Evolutionary conservation across 30 jellyfish, hydroid and myxozoan genomes (phyloP).

Genomic region (Haliclystus octoradiatus): DNA sequence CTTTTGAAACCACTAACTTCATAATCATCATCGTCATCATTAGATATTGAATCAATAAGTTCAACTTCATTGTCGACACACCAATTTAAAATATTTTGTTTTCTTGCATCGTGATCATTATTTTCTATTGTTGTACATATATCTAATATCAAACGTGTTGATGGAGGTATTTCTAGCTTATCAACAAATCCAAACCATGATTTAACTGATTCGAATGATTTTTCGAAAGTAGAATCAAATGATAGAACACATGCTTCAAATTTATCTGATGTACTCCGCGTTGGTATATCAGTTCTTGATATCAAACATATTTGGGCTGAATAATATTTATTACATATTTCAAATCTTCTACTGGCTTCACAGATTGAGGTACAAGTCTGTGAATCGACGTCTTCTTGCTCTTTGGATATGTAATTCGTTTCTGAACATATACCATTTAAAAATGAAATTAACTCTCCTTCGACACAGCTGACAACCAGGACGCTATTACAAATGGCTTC

Average conservation of each 20-base stretch:
- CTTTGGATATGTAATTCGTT: too few species aligned
- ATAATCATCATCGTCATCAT: background rate
- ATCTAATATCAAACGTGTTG: background rate
- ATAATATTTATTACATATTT: background rate
- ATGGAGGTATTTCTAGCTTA: background rate
- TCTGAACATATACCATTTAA: background rate
- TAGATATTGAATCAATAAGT: background rate
- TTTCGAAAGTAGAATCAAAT: background rate
- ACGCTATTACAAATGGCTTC: background rate
- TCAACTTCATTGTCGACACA: background rate
- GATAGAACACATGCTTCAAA: background rate
- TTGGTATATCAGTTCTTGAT: background rate
- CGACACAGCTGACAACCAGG: background rate
- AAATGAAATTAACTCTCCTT: background rate
- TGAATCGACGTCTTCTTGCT: background rate
- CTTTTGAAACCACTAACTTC: background rate
- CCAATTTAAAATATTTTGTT: background rate
- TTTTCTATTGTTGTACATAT: background rate
- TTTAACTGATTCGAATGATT: background rate
- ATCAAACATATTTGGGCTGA: background rate
- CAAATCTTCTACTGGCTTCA: background rate
- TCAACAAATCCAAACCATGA: background rate
- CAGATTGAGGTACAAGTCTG: background rate
- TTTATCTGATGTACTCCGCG: background rate
- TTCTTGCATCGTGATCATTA: background rate